phyloP scores from a whole-genome alignment of 2,797 vertebrate species.

The Oreortyx pictus region DNA sequence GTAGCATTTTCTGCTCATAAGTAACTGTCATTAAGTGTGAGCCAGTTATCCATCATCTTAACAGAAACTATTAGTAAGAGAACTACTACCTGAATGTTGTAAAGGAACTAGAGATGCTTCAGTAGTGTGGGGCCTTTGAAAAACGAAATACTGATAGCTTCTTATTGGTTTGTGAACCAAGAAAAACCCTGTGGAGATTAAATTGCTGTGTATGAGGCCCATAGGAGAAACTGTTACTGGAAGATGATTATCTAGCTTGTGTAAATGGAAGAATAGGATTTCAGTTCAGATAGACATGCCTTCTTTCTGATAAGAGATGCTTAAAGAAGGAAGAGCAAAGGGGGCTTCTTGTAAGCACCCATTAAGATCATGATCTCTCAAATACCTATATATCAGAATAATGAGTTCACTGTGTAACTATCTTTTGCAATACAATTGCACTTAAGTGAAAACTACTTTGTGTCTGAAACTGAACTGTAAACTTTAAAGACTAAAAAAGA shows the following conservation, averaged over 20 bases:
- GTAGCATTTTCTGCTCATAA: background rate
- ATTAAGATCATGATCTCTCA: background rate
- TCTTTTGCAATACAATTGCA: background rate
- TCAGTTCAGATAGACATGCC: background rate
- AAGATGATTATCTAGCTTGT: conserved; percentile 12
- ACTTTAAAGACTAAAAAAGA: background rate
- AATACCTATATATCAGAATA: background rate
- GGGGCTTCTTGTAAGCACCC: background rate
- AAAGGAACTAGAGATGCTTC: background rate
- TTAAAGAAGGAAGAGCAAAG: background rate
- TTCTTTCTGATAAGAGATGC: background rate
- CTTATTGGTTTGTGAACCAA: background rate
- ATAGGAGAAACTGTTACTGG: background rate
- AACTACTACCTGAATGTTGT: background rate
- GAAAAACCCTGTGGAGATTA: background rate
- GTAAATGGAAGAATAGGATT: conserved; percentile 24
- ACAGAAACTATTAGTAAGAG: background rate
- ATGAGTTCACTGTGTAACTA: background rate
- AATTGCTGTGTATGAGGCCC: background rate
- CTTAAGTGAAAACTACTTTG: background rate
- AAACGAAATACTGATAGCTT: background rate
- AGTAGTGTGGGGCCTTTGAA: background rate
- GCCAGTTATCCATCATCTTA: background rate
- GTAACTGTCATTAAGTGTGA: accelerated
- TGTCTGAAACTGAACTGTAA: background rate